phyloP scores from a whole-genome alignment of 2,888 invertebrate species.

The Lysandra coridon region DNA sequence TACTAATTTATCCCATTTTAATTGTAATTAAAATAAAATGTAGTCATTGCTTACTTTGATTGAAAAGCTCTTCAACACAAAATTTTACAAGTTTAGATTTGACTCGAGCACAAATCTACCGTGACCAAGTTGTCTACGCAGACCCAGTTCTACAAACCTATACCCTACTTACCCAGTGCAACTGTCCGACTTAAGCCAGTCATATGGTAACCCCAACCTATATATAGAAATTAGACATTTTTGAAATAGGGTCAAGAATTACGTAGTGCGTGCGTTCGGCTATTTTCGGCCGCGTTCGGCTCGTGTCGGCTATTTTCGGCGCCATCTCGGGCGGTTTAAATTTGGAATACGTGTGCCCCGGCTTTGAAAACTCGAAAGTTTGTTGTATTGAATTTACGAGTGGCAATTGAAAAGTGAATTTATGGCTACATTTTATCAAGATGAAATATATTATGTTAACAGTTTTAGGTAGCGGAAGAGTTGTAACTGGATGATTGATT shows the following conservation, averaged over 20 bases:
- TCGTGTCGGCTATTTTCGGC: conserved; percentile 51
- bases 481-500: background rate
- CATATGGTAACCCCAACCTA: conserved; percentile 40
- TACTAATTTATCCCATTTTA: no score
- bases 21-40: no score
- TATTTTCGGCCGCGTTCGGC: conserved; percentile 63
- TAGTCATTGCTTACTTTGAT: no score
- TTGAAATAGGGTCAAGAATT: conserved; percentile 77
- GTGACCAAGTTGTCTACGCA: background rate
- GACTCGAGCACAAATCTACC: background rate
- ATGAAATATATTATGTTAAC: background rate
- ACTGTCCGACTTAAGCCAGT: conserved; percentile 21
- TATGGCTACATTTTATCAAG: background rate
- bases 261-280: conserved; percentile 64
- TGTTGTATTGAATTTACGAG: conserved; percentile 18
- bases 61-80: no score
- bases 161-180: conserved; percentile 15
- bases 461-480: background rate
- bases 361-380: conserved; percentile 20
- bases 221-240: conserved; percentile 55
- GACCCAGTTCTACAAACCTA: conserved; percentile 6
- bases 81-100: background rate
- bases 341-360: conserved; percentile 56
- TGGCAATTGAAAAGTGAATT: conserved; percentile 13
- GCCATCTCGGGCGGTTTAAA: conserved; percentile 58